Evolutionary conservation across 2,113 vertebrate genomes (phyloP).

Genomic region (Hippocampus guttulatus): DNA sequence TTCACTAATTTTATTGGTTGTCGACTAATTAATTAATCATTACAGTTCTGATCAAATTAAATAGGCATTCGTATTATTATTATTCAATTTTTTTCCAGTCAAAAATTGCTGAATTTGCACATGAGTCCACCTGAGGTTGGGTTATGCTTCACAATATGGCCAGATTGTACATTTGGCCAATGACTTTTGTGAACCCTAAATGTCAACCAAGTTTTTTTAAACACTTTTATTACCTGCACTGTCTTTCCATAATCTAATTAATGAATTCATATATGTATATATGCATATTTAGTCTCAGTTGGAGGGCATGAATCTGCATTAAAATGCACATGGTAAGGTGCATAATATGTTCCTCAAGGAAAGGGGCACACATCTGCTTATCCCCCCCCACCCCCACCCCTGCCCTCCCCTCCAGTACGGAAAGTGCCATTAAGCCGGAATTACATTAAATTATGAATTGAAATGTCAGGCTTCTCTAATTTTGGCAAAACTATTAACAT

Average conservation of each 20-base stretch:
- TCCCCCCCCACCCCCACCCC: background rate
- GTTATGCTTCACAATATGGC: too few relatives aligned
- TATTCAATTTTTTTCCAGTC: background rate
- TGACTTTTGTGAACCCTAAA: background rate
- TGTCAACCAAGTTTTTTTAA: background rate
- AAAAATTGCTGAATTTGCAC: background rate
- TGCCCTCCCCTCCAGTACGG: background rate
- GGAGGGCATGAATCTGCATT: background rate
- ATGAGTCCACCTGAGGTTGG: too few relatives aligned
- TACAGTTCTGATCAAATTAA: too few relatives aligned
- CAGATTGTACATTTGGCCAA: too few relatives aligned
- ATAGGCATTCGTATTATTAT: background rate
- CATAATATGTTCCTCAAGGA: background rate
- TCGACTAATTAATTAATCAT: too few relatives aligned
- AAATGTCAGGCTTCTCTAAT: conserved; percentile 1
- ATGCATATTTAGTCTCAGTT: background rate
- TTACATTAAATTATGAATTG: background rate
- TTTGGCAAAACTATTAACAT: background rate
- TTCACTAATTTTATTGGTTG: too few relatives aligned
- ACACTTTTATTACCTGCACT: background rate
- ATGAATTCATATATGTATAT: background rate
- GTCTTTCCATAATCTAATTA: background rate
- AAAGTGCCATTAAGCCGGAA: background rate
- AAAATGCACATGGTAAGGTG: background rate
- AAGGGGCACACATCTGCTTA: background rate